phyloP scores from a whole-genome alignment of 2,113 vertebrate species.

The Dinomys branickii region DNA sequence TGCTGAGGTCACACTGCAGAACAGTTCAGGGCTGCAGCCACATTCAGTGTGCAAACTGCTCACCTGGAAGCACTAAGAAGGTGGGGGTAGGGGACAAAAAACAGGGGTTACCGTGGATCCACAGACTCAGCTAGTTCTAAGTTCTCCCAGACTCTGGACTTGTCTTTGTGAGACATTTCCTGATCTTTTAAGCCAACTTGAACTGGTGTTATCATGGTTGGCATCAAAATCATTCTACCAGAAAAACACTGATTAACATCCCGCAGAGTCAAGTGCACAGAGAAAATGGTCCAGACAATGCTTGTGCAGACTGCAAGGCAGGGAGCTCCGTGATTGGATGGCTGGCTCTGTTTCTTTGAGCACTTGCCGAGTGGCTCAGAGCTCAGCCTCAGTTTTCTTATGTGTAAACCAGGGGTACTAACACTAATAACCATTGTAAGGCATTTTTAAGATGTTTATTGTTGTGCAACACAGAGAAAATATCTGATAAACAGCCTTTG shows the following conservation, averaged over 20 bases:
- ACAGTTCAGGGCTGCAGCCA: rapidly evolving
- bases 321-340: not conserved
- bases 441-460: not conserved
- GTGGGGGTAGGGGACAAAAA: not conserved
- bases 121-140: too few relatives aligned
- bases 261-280: not conserved
- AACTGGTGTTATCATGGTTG: not conserved
- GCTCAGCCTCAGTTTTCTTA: not conserved
- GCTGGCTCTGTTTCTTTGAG: not conserved
- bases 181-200: not conserved
- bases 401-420: not conserved
- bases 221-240: not conserved
- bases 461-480: not conserved
- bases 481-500: not conserved
- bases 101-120: too few relatives aligned
- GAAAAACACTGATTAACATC: conserved; percentile 13
- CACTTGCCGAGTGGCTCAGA: not conserved
- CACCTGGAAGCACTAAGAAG: not conserved
- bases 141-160: not conserved
- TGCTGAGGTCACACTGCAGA: not conserved
- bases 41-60: not conserved
- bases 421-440: not conserved
- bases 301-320: not conserved
- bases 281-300: not conserved
- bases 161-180: not conserved